Evolutionary conservation across 2,888 invertebrate species (phyloP).

Genomic region (Stenichneumon culpator): DNA sequence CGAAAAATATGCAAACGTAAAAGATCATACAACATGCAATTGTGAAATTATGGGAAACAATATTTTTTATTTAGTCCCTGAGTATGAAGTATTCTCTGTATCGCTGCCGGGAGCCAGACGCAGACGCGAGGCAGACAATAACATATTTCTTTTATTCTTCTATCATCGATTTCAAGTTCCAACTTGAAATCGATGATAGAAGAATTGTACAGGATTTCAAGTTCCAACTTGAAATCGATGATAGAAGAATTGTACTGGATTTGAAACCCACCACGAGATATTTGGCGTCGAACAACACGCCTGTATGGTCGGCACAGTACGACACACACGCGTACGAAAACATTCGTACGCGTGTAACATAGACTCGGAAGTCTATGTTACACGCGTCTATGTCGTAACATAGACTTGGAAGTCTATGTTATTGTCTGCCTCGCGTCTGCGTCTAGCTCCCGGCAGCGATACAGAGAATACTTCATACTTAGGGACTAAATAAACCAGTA

Average conservation of each 20-base stretch:
- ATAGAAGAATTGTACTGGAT: neutral
- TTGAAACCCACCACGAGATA: neutral
- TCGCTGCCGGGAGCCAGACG: neutral
- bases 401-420: too few relatives aligned
- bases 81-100: neutral
- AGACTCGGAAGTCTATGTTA: too few relatives aligned
- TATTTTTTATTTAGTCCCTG: neutral
- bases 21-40: too few relatives aligned
- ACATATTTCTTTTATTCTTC: slow-evolving; percentile 1
- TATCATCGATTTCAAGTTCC: neutral
- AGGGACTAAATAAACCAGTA: neutral
- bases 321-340: too few relatives aligned
- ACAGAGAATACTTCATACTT: neutral
- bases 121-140: neutral
- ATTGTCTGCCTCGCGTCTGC: neutral
- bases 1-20: neutral
- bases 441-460: neutral
- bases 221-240: neutral
- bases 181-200: too few relatives aligned
- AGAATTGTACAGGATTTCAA: too few relatives aligned
- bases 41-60: too few relatives aligned
- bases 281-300: neutral
- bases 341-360: too few relatives aligned
- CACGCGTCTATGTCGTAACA: too few relatives aligned
- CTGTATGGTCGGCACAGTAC: neutral